A percentile compares a stretch with the other conserved stretches of the same genome.
These are phyloP conservation scores for Sisyra nigra DNA, from an alignment of 2,888 invertebrate genomes.

Conservation along the genomic window DNA sequence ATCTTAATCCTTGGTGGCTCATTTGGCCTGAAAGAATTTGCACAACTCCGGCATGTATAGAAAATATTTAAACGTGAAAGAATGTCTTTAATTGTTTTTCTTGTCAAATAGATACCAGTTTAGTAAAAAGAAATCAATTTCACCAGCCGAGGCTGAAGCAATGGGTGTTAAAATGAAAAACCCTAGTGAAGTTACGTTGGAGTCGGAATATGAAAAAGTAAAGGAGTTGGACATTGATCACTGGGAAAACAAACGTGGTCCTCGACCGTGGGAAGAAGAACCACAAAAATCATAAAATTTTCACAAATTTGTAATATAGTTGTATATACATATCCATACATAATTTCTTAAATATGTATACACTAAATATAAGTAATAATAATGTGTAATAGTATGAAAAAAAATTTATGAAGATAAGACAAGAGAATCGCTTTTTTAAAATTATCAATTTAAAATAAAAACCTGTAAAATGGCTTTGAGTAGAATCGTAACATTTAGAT, in stretches of 20 bases:
- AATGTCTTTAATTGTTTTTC: slow-evolving; percentile 2
- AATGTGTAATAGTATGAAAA: not conserved
- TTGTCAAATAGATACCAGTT: slow-evolving; percentile 31
- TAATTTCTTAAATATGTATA: slow-evolving; percentile 1
- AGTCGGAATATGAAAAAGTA: slow-evolving; percentile 57
- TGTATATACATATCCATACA: not conserved
- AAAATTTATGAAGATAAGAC: not conserved
- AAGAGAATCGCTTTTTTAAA: too few relatives aligned
- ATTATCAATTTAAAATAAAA: too few relatives aligned
- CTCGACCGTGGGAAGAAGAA: slow-evolving; percentile 64
- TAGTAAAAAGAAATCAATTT: slow-evolving; percentile 35
- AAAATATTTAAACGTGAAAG: slow-evolving; percentile 3
- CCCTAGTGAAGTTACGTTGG: slow-evolving; percentile 51
- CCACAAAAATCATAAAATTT: slow-evolving; percentile 16
- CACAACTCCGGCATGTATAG: slow-evolving; percentile 38
- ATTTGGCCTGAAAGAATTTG: slow-evolving; percentile 58
- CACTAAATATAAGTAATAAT: not conserved
- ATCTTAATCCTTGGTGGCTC: slow-evolving; percentile 60
- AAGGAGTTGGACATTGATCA: slow-evolving; percentile 57
- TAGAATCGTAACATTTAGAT: too few relatives aligned
- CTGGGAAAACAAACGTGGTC: slow-evolving; percentile 75
- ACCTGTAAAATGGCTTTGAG: too few relatives aligned
- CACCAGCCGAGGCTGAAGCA: slow-evolving; percentile 47
- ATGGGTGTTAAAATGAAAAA: slow-evolving; percentile 49
- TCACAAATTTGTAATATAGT: not conserved